Conservation (phyloP, 2,888 invertebrate species). For the Phaedon cochleariae region DNA sequence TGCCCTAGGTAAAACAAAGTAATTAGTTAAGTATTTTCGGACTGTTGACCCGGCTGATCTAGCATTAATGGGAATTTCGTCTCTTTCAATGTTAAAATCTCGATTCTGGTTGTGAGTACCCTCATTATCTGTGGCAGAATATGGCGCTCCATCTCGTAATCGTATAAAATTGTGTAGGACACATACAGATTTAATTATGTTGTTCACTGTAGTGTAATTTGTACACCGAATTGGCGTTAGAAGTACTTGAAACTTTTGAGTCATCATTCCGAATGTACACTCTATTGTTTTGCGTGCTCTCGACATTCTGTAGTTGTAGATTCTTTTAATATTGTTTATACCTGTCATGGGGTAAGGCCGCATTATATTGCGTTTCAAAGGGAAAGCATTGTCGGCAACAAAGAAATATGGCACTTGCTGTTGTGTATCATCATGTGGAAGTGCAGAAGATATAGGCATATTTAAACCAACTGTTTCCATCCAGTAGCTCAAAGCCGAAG, state of each 20-base stretch:
- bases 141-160: background rate
- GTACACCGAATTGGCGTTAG: conserved; percentile 18
- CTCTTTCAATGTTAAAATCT: background rate
- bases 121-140: too few relatives aligned
- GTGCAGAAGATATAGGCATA: background rate
- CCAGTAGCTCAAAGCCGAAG: conserved; percentile 24
- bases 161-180: conserved; percentile 18
- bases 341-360: background rate
- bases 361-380: background rate
- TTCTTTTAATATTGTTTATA: background rate
- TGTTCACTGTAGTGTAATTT: background rate
- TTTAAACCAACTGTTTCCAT: too few relatives aligned
- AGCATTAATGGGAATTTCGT: background rate
- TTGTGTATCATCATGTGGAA: background rate
- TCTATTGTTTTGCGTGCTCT: conserved; percentile 29
- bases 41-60: background rate
- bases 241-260: conserved; percentile 29
- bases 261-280: conserved; percentile 33
- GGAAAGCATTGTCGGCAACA: conserved; percentile 6
- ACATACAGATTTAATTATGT: conserved; percentile 20
- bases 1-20: conserved; percentile 4
- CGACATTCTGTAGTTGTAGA: conserved; percentile 11
- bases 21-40: conserved; percentile 1
- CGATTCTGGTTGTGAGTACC: too few relatives aligned
- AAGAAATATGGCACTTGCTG: background rate